Conservation (phyloP, 1,140 invertebrate species). For the Leptopilina boulardi region DNA sequence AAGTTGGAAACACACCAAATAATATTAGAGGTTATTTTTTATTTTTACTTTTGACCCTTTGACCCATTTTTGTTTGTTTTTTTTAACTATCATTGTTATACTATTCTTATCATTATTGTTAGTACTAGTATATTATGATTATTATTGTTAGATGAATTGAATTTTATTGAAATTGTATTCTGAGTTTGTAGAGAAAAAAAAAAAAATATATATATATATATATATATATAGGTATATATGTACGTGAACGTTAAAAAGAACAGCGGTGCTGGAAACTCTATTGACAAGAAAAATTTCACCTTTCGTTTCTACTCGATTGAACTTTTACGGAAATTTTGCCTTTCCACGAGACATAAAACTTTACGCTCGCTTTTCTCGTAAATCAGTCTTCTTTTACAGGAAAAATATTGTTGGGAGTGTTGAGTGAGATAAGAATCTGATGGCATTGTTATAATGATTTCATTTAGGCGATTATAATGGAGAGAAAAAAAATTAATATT, state of each 20-base stretch:
- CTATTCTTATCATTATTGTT: not conserved
- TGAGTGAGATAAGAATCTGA: not conserved
- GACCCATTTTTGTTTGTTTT: conserved; percentile 11
- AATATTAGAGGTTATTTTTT: conserved; percentile 49
- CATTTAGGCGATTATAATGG: not conserved
- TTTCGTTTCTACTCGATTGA: conserved; percentile 25
- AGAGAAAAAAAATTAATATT: not conserved
- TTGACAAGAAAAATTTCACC: conserved; percentile 22
- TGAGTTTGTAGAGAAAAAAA: too few relatives aligned
- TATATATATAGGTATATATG: not conserved
- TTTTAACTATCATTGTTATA: conserved; percentile 18
- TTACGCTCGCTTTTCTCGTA: not conserved
- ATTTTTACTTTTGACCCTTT: conserved; percentile 42
- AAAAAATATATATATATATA: not conserved
- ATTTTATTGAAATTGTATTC: not conserved
- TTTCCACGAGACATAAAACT: conserved; percentile 30
- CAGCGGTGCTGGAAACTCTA: not conserved
- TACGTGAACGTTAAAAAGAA: not conserved
- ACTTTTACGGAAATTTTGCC: conserved; percentile 28
- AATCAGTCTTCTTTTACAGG: not conserved
- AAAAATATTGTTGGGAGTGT: not conserved
- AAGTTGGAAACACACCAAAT: conserved; percentile 61
- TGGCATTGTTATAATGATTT: not conserved
- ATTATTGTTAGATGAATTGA: not conserved
- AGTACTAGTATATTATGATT: not conserved